Evolutionary conservation across 2,888 invertebrate species (phyloP).

Genomic region (Trichopria drosophilae): DNA sequence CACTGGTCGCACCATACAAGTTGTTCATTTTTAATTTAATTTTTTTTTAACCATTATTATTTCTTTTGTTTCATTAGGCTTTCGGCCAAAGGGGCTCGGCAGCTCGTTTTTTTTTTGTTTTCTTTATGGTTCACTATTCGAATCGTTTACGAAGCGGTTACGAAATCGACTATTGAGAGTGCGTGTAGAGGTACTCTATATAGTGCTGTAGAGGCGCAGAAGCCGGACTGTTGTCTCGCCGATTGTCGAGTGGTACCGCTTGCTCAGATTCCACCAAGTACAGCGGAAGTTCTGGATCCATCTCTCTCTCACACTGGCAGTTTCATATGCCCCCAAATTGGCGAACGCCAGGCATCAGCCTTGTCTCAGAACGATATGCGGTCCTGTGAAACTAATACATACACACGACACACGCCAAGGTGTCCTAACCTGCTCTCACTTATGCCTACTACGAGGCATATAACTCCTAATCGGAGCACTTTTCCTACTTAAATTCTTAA

Average conservation of each 20-base stretch:
- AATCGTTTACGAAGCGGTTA: too few relatives aligned
- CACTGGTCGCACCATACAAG: too few relatives aligned
- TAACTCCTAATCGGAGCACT: too few relatives aligned
- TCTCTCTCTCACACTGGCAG: slow-evolving; percentile 41
- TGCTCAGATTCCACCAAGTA: slow-evolving; percentile 40
- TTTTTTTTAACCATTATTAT: too few relatives aligned
- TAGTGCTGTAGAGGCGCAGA: slow-evolving; percentile 53
- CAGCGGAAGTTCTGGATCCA: slow-evolving; percentile 36
- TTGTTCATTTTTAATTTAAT: too few relatives aligned
- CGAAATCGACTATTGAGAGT: slow-evolving; percentile 55
- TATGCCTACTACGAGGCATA: too few relatives aligned
- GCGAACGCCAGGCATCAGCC: slow-evolving; percentile 48
- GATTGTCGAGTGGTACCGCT: slow-evolving; percentile 37
- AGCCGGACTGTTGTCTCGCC: slow-evolving; percentile 34
- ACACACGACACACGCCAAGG: slow-evolving; percentile 58
- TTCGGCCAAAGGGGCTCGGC: too few relatives aligned
- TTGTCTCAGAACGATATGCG: slow-evolving; percentile 47
- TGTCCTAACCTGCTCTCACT: slow-evolving; percentile 40
- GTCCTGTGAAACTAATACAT: slow-evolving; percentile 60
- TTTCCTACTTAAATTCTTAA: too few relatives aligned
- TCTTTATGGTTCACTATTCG: too few relatives aligned
- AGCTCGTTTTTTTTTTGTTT: too few relatives aligned
- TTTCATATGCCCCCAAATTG: slow-evolving; percentile 45
- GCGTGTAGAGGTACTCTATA: slow-evolving; percentile 57
- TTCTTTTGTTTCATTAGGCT: too few relatives aligned